Conservation (phyloP, 2,888 invertebrate species). For the Celastrina argiolus region DNA sequence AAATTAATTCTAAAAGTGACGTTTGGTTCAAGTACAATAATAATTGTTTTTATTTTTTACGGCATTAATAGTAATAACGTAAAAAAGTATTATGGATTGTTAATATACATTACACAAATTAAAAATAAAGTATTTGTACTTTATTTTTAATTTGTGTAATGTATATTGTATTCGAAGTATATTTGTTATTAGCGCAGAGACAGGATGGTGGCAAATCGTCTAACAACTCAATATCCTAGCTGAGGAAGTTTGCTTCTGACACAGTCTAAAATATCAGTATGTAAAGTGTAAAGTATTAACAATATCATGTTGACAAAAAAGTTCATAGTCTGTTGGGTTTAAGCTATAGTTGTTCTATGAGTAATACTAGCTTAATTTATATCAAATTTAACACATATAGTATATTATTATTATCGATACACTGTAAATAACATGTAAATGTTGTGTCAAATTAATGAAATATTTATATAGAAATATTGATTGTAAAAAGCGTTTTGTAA, state of each 20-base stretch:
- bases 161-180: neutral
- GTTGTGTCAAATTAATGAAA: neutral
- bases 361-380: too few relatives aligned
- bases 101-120: too few relatives aligned
- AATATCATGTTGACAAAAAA: too few relatives aligned
- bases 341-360: too few relatives aligned
- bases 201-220: neutral
- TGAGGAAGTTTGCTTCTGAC: neutral
- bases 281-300: neutral
- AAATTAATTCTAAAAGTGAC: too few relatives aligned
- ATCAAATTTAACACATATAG: neutral
- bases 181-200: neutral
- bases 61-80: too few relatives aligned
- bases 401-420: neutral
- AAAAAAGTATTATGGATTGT: too few relatives aligned
- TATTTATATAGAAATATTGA: neutral
- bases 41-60: too few relatives aligned
- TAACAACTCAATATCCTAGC: slow-evolving; percentile 11
- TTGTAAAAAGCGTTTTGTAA: neutral
- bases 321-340: neutral
- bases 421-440: neutral
- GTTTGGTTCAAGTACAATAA: too few relatives aligned
- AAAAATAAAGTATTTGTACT: too few relatives aligned
- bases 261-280: neutral
- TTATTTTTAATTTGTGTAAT: too few relatives aligned